Evolutionary conservation across 2,113 vertebrate species (phyloP).

Genomic region (Myanophis thanlyinensis): DNA sequence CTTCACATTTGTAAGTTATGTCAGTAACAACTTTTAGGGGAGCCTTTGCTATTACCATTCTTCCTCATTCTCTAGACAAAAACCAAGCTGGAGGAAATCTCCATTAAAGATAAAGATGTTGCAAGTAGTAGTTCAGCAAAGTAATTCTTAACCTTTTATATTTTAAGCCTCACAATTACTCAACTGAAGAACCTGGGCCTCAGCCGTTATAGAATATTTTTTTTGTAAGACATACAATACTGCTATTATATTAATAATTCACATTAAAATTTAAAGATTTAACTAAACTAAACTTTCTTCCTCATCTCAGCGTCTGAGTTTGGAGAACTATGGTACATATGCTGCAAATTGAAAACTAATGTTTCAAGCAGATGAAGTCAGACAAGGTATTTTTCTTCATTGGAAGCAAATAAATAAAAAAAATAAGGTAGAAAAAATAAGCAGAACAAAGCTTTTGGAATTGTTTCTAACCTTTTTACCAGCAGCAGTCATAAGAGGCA

Average conservation of each 20-base stretch:
- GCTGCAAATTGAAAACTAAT: background rate
- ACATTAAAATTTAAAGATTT: background rate
- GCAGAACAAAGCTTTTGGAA: background rate
- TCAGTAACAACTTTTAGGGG: background rate
- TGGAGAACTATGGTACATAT: background rate
- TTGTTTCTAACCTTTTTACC: background rate
- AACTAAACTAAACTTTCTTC: background rate
- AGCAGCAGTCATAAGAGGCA: background rate
- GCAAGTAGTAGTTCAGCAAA: background rate
- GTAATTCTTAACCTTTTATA: background rate
- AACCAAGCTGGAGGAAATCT: background rate
- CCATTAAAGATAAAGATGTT: accelerated
- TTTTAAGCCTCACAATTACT: background rate
- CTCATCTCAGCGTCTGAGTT: background rate
- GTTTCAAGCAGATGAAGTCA: background rate
- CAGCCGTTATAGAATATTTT: background rate
- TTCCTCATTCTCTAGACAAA: background rate
- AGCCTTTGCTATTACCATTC: background rate
- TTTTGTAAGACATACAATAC: background rate
- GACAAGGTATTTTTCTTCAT: background rate
- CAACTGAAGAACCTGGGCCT: background rate
- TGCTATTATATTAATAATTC: background rate
- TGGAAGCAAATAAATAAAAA: background rate
- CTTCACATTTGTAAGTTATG: background rate
- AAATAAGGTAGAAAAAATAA: background rate